Conservation (phyloP, 2,113 vertebrate species). For the Diadophis punctatus region DNA sequence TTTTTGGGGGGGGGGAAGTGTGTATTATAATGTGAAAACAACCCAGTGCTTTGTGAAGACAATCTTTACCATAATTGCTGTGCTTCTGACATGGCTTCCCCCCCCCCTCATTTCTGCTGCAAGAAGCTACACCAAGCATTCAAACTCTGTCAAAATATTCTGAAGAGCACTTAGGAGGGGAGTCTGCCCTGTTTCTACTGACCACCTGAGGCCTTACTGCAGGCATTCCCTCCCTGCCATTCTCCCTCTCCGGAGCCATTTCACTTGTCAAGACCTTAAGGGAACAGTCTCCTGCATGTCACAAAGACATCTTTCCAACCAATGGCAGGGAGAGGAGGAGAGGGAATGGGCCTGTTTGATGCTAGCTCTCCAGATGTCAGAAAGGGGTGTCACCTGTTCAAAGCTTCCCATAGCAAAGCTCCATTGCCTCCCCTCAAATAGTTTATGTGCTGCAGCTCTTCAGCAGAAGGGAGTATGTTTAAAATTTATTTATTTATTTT, state of each 20-base stretch:
- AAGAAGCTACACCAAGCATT: background rate
- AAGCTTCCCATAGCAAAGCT: background rate
- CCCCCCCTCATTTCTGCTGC: background rate
- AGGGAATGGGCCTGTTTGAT: background rate
- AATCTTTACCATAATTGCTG: background rate
- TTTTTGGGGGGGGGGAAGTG: no score
- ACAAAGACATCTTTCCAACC: background rate
- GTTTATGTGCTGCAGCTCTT: background rate
- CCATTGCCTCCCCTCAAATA: background rate
- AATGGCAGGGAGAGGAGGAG: background rate
- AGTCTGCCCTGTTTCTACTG: background rate
- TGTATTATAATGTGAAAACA: background rate
- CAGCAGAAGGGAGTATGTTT: background rate
- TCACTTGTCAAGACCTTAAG: background rate
- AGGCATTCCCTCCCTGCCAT: background rate
- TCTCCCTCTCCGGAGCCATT: background rate
- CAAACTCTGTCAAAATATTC: background rate
- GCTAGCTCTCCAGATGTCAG: background rate
- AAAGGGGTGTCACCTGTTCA: background rate
- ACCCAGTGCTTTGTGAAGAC: background rate
- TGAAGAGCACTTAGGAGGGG: background rate
- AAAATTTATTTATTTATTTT: background rate
- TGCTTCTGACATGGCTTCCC: background rate
- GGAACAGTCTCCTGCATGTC: background rate
- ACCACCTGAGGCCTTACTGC: background rate